Conservation (phyloP, 2,797 vertebrate species). For the Distichodus sexfasciatus region DNA sequence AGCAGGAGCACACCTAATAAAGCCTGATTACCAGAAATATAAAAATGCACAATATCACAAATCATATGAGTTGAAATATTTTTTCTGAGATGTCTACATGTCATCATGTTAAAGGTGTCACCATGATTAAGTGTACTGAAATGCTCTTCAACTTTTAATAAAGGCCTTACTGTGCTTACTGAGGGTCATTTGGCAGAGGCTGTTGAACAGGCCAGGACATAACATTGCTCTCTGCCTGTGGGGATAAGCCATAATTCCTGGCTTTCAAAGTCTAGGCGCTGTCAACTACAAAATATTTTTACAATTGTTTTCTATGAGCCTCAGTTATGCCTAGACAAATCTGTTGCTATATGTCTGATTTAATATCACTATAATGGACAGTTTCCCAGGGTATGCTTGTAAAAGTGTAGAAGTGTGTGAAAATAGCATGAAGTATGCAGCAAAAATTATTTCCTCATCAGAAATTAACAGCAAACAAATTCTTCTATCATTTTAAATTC, state of each 20-base stretch:
- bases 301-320: neutral
- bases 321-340: neutral
- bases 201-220: slow-evolving; percentile 26
- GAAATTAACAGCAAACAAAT: neutral
- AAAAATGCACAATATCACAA: slow-evolving; percentile 11
- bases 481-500: neutral
- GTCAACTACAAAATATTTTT: neutral
- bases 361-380: neutral
- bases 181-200: neutral
- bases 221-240: neutral
- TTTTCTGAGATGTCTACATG: slow-evolving; percentile 13
- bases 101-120: neutral
- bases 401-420: neutral
- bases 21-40: neutral
- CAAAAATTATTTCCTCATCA: too few species aligned
- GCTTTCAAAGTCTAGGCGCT: neutral
- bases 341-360: neutral
- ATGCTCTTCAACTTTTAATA: slow-evolving; percentile 20
- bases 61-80: slow-evolving; percentile 12
- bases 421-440: neutral
- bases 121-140: slow-evolving; percentile 35
- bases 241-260: neutral
- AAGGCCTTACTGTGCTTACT: slow-evolving; percentile 24
- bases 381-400: neutral
- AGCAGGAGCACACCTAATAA: neutral